phyloP scores from a whole-genome alignment of 2,113 vertebrate genomes.

The Piprites chloris region DNA sequence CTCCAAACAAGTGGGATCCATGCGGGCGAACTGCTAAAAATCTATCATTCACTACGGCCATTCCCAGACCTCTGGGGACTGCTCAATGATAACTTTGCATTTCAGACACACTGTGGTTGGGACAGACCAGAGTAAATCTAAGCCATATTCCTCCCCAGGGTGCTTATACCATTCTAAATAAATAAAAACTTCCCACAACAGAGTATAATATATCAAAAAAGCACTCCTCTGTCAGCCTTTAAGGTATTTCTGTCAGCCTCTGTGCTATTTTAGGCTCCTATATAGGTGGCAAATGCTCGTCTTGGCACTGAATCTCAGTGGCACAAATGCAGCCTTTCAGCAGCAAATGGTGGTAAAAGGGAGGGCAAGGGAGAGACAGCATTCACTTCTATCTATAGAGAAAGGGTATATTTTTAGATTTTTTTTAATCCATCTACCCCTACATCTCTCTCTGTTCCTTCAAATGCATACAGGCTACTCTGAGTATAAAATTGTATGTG shows the following conservation, averaged over 20 bases:
- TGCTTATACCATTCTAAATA: slow-evolving; percentile 35
- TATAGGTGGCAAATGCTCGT: not conserved
- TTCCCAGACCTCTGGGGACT: not conserved
- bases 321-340: slow-evolving; percentile 10
- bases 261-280: slow-evolving; percentile 50
- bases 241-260: slow-evolving; percentile 47
- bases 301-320: slow-evolving; percentile 36
- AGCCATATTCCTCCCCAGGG: not conserved
- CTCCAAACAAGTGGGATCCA: not conserved
- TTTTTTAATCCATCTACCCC: not conserved
- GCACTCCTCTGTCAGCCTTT: not conserved
- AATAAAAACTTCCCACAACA: slow-evolving; percentile 38
- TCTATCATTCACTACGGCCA: not conserved
- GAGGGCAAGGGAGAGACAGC: not conserved
- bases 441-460: not conserved
- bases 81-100: not conserved
- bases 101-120: not conserved
- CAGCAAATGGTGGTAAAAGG: not conserved
- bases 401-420: not conserved
- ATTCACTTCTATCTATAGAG: not conserved
- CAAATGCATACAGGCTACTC: not conserved
- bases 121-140: slow-evolving; percentile 14
- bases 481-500: not conserved
- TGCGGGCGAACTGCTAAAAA: not conserved
- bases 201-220: slow-evolving; percentile 8